Percentiles rank a stretch among this genome's conserved stretches.
phyloP scores from a whole-genome alignment of 2,113 vertebrate genomes.

The Pseudopipra pipra region DNA sequence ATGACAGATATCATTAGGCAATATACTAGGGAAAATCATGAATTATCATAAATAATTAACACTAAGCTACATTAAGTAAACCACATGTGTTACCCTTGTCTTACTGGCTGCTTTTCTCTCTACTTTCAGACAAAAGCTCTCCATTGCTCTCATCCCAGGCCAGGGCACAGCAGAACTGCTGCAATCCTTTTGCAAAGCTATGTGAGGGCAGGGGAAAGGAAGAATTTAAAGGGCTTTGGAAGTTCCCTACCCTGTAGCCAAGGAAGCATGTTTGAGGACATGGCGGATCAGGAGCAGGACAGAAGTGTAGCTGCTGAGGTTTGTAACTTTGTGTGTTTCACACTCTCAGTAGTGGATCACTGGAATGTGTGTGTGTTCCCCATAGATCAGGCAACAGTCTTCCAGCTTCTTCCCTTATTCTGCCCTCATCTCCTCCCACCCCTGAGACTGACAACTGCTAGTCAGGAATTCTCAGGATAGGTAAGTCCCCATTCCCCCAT shows the following conservation, averaged over 20 bases:
- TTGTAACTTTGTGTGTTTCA: not conserved
- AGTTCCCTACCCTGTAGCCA: not conserved
- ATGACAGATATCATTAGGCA: not conserved
- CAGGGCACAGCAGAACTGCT: not conserved
- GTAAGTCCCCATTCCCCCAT: rapidly evolving
- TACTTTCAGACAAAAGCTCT: not conserved
- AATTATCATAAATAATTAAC: constrained; percentile 49
- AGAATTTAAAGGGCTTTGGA: not conserved
- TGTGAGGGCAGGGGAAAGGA: not conserved
- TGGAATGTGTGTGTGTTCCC: not conserved
- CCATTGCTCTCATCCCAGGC: not conserved
- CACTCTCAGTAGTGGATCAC: not conserved
- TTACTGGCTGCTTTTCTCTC: not conserved
- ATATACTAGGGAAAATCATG: not conserved
- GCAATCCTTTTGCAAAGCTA: not conserved
- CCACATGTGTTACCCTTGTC: not conserved
- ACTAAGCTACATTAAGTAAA: constrained; percentile 6
- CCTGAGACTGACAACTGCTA: not conserved
- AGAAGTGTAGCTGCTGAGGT: not conserved
- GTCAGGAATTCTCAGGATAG: not conserved
- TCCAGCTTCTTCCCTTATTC: not conserved
- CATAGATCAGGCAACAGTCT: not conserved
- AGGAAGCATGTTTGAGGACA: not conserved
- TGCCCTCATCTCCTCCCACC: not conserved
- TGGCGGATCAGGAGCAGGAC: not conserved